These are phyloP conservation scores for Naja naja DNA, from an alignment of 2,113 vertebrate genomes.

Conservation along the genomic window DNA sequence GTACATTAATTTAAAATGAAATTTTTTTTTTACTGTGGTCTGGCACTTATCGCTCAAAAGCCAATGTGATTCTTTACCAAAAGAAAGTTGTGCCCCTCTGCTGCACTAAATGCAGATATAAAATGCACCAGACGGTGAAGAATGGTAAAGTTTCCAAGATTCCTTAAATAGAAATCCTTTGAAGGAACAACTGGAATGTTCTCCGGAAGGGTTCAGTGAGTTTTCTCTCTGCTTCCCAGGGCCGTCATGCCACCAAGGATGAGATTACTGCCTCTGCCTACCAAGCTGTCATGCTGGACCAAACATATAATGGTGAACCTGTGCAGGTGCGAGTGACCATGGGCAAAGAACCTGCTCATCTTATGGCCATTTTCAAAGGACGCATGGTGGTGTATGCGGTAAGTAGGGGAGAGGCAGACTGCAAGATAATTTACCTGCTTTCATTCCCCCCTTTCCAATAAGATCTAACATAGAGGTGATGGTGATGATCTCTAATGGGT, in stretches of 20 bases:
- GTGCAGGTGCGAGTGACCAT: slow-evolving; percentile 85
- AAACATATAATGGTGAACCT: slow-evolving; percentile 76
- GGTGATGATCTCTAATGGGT: background rate
- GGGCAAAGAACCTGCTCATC: slow-evolving; percentile 85
- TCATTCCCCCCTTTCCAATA: background rate
- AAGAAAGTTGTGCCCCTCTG: background rate
- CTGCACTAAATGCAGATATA: background rate
- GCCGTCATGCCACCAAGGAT: slow-evolving; percentile 74
- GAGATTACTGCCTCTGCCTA: slow-evolving; percentile 82
- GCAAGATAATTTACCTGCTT: background rate
- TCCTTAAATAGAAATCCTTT: background rate
- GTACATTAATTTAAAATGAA: background rate
- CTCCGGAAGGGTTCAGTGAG: background rate
- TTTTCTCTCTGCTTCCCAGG: slow-evolving; percentile 61
- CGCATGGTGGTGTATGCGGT: slow-evolving; percentile 84
- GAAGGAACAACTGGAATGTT: background rate
- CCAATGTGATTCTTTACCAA: background rate
- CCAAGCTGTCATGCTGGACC: slow-evolving; percentile 78
- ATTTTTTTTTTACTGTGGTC: background rate
- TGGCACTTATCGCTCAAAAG: background rate
- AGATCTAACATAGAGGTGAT: background rate
- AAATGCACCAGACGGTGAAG: background rate
- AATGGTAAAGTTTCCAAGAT: background rate
- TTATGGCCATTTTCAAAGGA: slow-evolving; percentile 88
- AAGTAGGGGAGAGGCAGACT: background rate